Evolutionary conservation across 2,888 invertebrate genomes (phyloP).

Genomic region (Thyatira batis): DNA sequence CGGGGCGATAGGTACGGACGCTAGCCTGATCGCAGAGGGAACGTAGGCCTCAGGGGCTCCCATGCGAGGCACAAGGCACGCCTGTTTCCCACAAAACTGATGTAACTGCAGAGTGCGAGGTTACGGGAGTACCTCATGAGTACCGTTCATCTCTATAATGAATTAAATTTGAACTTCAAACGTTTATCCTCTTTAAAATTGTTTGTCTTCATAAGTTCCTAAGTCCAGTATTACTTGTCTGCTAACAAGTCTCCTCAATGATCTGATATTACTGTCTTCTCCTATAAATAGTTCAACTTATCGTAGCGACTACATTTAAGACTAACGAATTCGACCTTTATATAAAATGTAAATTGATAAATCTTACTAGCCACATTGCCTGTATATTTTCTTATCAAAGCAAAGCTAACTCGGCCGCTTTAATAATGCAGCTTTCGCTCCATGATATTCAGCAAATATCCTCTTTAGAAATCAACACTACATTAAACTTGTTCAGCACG

Average conservation of each 20-base stretch:
- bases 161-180: neutral
- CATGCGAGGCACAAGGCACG: constrained; percentile 35
- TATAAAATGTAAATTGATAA: constrained; percentile 1
- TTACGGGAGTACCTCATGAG: constrained; percentile 12
- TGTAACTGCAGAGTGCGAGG: constrained; percentile 38
- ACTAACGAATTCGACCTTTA: neutral
- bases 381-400: constrained; percentile 4
- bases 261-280: neutral
- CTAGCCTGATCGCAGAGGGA: constrained; percentile 60
- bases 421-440: constrained; percentile 3
- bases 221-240: neutral
- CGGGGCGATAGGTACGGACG: constrained; percentile 46
- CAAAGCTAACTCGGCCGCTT: constrained; percentile 1
- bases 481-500: neutral
- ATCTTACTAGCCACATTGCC: neutral
- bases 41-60: constrained; percentile 66
- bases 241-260: neutral
- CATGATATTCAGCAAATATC: constrained; percentile 3
- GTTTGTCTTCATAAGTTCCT: no score
- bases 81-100: constrained; percentile 66
- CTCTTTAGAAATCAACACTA: constrained; percentile 5
- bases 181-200: neutral
- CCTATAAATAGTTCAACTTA: neutral
- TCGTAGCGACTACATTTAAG: neutral
- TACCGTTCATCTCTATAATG: constrained; percentile 29